Evolutionary conservation across 2,113 vertebrate species (phyloP).

Genomic region (Lethenteron camtschaticum): DNA sequence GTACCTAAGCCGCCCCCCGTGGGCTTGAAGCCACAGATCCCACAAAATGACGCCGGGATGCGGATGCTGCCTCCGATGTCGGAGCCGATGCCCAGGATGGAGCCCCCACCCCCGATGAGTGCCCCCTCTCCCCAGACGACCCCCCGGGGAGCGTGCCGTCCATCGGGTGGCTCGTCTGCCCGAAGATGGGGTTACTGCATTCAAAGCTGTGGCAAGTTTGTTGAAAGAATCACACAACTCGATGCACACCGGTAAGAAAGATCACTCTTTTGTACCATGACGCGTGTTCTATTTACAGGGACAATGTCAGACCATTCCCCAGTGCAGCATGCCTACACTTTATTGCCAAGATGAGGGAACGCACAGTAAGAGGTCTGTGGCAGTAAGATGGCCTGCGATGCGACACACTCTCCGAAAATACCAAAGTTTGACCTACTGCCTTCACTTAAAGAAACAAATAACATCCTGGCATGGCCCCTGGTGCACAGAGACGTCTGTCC

Average conservation of each 20-base stretch:
- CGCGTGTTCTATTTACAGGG: neutral
- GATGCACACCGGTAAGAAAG: neutral
- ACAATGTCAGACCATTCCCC: neutral
- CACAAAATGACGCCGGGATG: slow-evolving; percentile 30
- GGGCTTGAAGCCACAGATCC: slow-evolving; percentile 27
- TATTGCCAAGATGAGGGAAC: neutral
- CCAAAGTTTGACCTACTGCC: neutral
- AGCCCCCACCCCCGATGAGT: slow-evolving; percentile 25
- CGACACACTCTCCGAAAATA: neutral
- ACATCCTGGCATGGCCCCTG: neutral
- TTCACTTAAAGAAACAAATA: neutral
- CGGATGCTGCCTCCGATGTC: slow-evolving; percentile 29
- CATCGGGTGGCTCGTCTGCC: slow-evolving; percentile 23
- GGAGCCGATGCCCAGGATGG: slow-evolving; percentile 26
- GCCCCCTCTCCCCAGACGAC: slow-evolving; percentile 31
- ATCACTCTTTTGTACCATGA: neutral
- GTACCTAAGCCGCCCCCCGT: slow-evolving; percentile 27
- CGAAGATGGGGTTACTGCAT: slow-evolving; percentile 35
- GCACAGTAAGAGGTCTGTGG: neutral
- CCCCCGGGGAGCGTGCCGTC: slow-evolving; percentile 32
- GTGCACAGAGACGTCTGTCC: neutral
- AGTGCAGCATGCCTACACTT: neutral
- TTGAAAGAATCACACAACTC: neutral
- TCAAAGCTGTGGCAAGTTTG: slow-evolving; percentile 23
- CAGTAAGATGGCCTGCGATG: neutral